phyloP scores from a whole-genome alignment of 2,888 invertebrate species.

The Frankliniella fusca region DNA sequence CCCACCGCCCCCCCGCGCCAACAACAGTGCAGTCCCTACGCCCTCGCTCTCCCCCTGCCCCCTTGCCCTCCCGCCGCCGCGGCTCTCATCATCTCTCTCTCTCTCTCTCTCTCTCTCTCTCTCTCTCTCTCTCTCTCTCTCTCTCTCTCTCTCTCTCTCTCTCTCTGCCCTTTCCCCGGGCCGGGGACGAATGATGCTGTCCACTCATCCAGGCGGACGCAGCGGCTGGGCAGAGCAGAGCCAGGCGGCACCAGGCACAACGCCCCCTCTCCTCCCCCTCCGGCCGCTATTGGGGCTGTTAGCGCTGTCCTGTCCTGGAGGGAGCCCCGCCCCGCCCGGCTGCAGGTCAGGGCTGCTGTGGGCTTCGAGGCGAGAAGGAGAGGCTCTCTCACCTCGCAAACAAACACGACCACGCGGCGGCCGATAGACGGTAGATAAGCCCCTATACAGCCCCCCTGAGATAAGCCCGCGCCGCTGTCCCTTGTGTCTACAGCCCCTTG shows the following conservation, averaged over 20 bases:
- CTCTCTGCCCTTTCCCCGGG: not conserved
- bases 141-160: not conserved
- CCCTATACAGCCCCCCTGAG: too few relatives aligned
- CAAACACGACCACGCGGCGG: too few relatives aligned
- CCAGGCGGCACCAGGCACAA: slow-evolving; percentile 10
- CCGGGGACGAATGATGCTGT: not conserved
- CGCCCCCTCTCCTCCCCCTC: not conserved
- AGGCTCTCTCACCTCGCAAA: too few relatives aligned
- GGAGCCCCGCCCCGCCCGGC: not conserved
- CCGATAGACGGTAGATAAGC: too few relatives aligned
- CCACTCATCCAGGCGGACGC: too few relatives aligned
- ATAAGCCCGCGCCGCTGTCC: too few relatives aligned
- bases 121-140: not conserved
- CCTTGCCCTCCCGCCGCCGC: not conserved
- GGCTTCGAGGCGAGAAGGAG: too few relatives aligned
- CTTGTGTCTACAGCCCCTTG: too few relatives aligned
- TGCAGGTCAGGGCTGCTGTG: not conserved
- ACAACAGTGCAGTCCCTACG: not conserved
- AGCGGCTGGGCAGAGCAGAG: not conserved
- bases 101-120: not conserved
- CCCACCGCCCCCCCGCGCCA: not conserved
- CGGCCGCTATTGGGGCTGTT: not conserved
- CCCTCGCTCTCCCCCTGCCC: not conserved
- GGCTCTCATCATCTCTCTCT: not conserved
- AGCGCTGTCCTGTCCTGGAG: not conserved